These are phyloP conservation scores for Brachypodius melanocephalos DNA, from an alignment of 2,113 vertebrate species.

Conservation along the genomic window DNA sequence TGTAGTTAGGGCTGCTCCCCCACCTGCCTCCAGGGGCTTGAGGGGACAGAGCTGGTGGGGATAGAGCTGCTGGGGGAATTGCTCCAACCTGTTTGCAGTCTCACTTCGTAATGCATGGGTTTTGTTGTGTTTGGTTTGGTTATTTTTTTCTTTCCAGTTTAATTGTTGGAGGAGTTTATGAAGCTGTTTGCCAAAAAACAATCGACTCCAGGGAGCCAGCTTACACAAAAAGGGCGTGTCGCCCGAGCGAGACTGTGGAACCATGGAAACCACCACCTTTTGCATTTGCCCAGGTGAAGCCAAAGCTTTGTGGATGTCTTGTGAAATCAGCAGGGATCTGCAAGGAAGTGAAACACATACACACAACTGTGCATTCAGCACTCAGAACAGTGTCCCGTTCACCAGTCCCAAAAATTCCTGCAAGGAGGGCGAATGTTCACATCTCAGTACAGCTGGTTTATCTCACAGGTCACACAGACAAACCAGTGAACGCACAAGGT, in stretches of 20 bases:
- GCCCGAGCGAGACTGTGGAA: conserved; percentile 52
- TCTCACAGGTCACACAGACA: not conserved
- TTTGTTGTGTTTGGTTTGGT: conserved; percentile 8
- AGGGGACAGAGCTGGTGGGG: not conserved
- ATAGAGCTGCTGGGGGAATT: not conserved
- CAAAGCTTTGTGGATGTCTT: conserved; percentile 33
- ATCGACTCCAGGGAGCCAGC: conserved; percentile 74
- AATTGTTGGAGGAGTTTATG: conserved; percentile 78
- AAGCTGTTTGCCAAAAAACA: conserved; percentile 78
- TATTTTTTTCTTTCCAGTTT: conserved; percentile 42
- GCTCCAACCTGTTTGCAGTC: conserved; percentile 33
- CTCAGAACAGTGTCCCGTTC: accelerated
- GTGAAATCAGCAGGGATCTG: conserved; percentile 33
- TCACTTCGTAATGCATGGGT: not conserved
- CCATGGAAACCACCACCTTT: conserved; percentile 79
- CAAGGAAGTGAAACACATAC: not conserved
- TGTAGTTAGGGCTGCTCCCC: not conserved
- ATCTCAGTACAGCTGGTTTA: accelerated
- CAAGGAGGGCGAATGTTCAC: accelerated
- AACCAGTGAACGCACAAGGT: accelerated
- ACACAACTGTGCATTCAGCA: accelerated
- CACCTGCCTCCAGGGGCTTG: not conserved
- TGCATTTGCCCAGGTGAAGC: conserved; percentile 72
- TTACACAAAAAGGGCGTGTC: conserved; percentile 82
- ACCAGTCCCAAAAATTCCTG: accelerated